Evolutionary conservation across 2,888 invertebrate genomes (phyloP), one percentile per base, ranked within the genome.

Genomic region (Oegoconia quadripuncta): DNA sequence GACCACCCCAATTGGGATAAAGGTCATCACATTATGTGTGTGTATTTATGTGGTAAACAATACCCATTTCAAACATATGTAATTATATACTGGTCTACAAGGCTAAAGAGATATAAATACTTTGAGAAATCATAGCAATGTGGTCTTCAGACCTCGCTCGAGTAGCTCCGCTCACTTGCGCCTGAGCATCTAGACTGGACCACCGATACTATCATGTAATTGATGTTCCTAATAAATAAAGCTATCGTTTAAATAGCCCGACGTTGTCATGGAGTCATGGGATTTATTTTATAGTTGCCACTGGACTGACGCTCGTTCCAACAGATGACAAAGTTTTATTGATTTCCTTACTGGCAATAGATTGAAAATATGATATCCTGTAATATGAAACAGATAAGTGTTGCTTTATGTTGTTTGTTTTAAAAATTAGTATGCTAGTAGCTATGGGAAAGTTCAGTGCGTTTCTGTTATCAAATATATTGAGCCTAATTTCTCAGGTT

Each of bases 201-300:
- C 33, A 13, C 6, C 3, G 35, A 42, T 45, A 5, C 27, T 39
- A 42, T 45, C 42, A 26, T 18, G 26, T 45, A 39, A 45, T 45
- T 45, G 42, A 42, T 45, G 42, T 18, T 13, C 20, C 16, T 27
- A 44, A 44, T 44, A 41, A 38, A 34, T 36, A 36, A 29, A 22
- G 22, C 11, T 36, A 20, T 32, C 41, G 34, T 34, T 25, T 37
- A 34, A 37, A 41, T 36, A 14, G 28, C 32, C 15, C 4, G 37
- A 35, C 33, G 32, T 37, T 36, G 28, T 27, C 32, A 27, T 22
- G 32, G 29, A 15, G 18, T 18, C 25, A 23, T n/a, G 13, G n/a
- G 34, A 37, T 28, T 36, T 38, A 42, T 34, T 13, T 28, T 26
- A 31, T 30, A 16, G 16, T 16, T 8, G 16, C 13, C 20, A 13